Base-by-base conservation (phyloP, 2,888 invertebrate species). In the Caenorhabditis sp. region DNA sequence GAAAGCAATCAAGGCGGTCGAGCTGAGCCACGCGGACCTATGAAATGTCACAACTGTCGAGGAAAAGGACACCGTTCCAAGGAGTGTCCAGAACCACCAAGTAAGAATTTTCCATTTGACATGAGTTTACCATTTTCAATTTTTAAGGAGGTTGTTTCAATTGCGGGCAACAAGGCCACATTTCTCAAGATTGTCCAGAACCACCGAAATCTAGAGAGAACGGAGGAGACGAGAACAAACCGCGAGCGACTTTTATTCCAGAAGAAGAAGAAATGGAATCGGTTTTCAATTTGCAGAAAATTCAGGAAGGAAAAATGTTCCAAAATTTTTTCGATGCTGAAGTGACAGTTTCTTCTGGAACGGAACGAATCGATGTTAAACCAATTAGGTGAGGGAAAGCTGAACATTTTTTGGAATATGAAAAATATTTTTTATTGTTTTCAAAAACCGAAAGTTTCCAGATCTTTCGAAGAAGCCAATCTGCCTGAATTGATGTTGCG, bases 391-490 rank as follows among this genome's bases (percentile, higher is more conserved):
- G 23, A 36, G 49, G 23, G 17, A 24, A n/a, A n/a, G n/a, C n/a
- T n/a, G n/a, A n/a, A n/a, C n/a, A n/a, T n/a, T n/a, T n/a, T n/a
- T n/a, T n/a, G n/a, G n/a, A n/a, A n/a, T n/a, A n/a, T n/a, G n/a
- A n/a, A n/a, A n/a, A n/a, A n/a, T n/a, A n/a, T n/a, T n/a, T n/a
- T n/a, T n/a, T n/a, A 26, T n/a, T 63, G 6, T 27, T 65, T 27
- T n/a, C 36, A 36, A 36, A 8, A 8, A 8, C 6, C 36, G 12
- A 36, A 17, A 26, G 36, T 66, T 21, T 72, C 60, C 53, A 78
- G 77, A 0, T 89, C 89, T 4, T 97, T 97, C 88, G 92, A 92
- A 19, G 90, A 91, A 0, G 92, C 93, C 0, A 92, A 92, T 0
- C 89, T 97, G 0, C 90, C 93, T 6, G 90, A 90, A 6, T 90